Base-by-base conservation (phyloP, 1,140 invertebrate genomes). In the Solenopsis fugax region DNA sequence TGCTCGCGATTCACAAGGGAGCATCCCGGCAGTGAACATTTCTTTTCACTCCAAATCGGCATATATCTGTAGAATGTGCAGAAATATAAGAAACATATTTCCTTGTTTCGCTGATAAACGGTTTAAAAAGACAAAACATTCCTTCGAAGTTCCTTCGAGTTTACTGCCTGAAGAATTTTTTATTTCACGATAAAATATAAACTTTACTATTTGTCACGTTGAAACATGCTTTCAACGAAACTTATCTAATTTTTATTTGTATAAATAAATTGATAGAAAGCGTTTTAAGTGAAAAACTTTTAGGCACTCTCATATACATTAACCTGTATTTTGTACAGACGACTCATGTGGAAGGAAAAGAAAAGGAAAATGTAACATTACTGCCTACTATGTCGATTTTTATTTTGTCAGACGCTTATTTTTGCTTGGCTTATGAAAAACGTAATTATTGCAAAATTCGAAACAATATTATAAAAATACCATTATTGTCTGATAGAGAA, bases 21-120 rank as follows among this genome's bases (percentile, higher is more conserved):
- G 41, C 69, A 13, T 37, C 41, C 24, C 41, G n/a, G 13, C 45
- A 54, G 69, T 13, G 80, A 84, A 58, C 52, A 45, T 73, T 24
- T 84, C 50, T 60, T 71, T 71, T 45, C 65, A 52, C 65, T 81
- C 7, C n/a, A 50, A 73, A 75, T 84, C 54, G 41, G 67, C 56
- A 50, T 60, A 34, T 50, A 48, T 48, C 12, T 7, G 41, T 24
- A 24, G 18, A 48, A 16, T n/a, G 16, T 56, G n/a, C 45, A 7
- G 21, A 75, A 73, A 71, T 48, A 50, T 52, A 24, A 73, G 29
- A 50, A 24, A 75, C 41, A 9, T 73, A 84, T 84, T 50, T 62
- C 18, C 29, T 73, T 75, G 41, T 60, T 60, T 84, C 24, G 24
- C 67, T 50, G n/a, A 84, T 84, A 73, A 73, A 84, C 29, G 41